A percentile compares a stretch with the other conserved stretches of the same genome.
phyloP scores from a whole-genome alignment of 2,797 vertebrate species.

The Benthosema pterotum region DNA sequence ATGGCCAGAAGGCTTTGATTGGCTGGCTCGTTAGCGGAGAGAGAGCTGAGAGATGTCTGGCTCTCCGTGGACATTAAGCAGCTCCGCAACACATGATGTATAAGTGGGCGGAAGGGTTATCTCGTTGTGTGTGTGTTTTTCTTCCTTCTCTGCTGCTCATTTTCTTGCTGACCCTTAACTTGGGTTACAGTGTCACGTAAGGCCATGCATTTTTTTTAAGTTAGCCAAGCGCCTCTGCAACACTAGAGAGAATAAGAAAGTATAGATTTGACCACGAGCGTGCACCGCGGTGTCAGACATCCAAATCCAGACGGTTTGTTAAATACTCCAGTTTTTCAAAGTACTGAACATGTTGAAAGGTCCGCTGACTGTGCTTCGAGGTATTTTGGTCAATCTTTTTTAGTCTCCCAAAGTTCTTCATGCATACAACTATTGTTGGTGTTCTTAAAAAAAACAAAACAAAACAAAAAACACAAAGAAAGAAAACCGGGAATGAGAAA shows the following conservation, averaged over 20 bases:
- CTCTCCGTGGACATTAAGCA: slow-evolving; percentile 60
- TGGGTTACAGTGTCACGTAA: slow-evolving; percentile 71
- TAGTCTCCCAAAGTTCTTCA: slow-evolving; percentile 31
- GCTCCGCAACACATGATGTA: slow-evolving; percentile 59
- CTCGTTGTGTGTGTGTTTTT: slow-evolving; percentile 46
- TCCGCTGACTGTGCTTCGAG: slow-evolving; percentile 48
- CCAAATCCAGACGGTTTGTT: slow-evolving; percentile 39
- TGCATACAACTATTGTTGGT: slow-evolving; percentile 37
- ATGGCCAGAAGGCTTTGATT: slow-evolving; percentile 82
- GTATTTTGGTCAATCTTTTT: slow-evolving; percentile 35
- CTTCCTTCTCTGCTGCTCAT: slow-evolving; percentile 50
- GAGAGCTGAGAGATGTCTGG: slow-evolving; percentile 59
- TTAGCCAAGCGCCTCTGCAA: slow-evolving; percentile 54
- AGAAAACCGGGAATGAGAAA: no score
- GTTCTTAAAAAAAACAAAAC: slow-evolving; percentile 29
- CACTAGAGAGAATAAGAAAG: slow-evolving; percentile 55
- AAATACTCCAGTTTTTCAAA: slow-evolving; percentile 40
- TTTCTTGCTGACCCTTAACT: slow-evolving; percentile 69
- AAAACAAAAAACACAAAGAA: no score
- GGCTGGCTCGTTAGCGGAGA: slow-evolving; percentile 69
- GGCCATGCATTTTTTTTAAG: slow-evolving; percentile 63
- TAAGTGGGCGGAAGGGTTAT: slow-evolving; percentile 73
- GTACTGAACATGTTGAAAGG: slow-evolving; percentile 38
- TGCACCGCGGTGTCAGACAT: slow-evolving; percentile 46
- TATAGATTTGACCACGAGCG: slow-evolving; percentile 63